Conservation (phyloP, 2,888 invertebrate species). For the Sphaerophoria rueppellii region DNA sequence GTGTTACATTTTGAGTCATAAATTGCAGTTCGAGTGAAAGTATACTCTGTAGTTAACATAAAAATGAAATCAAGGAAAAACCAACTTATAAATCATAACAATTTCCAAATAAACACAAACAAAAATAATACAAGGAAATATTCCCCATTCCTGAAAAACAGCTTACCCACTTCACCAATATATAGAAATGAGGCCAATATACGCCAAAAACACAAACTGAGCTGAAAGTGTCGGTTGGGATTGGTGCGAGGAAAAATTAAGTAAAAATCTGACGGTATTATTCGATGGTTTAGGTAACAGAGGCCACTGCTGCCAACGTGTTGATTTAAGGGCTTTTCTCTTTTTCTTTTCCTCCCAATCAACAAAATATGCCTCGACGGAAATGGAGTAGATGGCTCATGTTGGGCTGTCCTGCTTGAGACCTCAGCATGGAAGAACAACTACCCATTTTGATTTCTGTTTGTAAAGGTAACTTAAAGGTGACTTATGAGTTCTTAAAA, state of each 20-base stretch:
- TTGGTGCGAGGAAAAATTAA: slow-evolving; percentile 39
- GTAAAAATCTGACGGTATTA: slow-evolving; percentile 40
- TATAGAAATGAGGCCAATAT: slow-evolving; percentile 8
- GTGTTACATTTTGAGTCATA: slow-evolving; percentile 23
- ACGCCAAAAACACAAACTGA: neutral
- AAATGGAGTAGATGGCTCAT: slow-evolving; percentile 62
- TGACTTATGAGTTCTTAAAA: neutral
- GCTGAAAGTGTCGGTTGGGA: slow-evolving; percentile 25
- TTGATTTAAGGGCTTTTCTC: slow-evolving; percentile 10
- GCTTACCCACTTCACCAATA: neutral
- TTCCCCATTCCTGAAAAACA: neutral
- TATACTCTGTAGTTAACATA: neutral
- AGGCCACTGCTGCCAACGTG: neutral
- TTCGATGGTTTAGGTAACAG: neutral
- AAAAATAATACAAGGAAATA: neutral
- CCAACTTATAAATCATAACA: slow-evolving; percentile 63
- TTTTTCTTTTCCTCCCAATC: slow-evolving; percentile 38
- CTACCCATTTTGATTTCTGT: slow-evolving; percentile 31
- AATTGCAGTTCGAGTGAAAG: slow-evolving; percentile 39
- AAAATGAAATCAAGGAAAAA: slow-evolving; percentile 42
- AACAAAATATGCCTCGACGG: slow-evolving; percentile 65
- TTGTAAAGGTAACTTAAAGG: neutral
- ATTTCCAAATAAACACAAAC: slow-evolving; percentile 43
- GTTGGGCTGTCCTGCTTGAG: slow-evolving; percentile 39
- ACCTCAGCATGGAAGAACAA: slow-evolving; percentile 43